Conservation (phyloP, 2,888 invertebrate species). For the Notodonta ziczac region DNA sequence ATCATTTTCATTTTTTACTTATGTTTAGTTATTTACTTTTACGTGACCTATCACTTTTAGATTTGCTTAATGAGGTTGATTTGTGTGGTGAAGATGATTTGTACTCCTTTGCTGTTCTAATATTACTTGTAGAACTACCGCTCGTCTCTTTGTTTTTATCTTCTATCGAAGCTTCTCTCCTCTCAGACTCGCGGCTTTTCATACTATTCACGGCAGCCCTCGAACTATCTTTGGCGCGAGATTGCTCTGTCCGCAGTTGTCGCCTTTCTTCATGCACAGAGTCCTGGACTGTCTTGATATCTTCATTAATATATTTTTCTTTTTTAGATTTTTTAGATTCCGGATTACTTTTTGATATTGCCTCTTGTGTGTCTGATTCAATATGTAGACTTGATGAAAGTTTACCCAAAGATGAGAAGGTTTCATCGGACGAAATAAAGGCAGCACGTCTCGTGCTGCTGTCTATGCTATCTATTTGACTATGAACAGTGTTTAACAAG, state of each 20-base stretch:
- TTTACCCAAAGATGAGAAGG: not conserved
- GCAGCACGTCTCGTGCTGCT: not conserved
- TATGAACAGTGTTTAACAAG: constrained; percentile 8
- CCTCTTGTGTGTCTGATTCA: not conserved
- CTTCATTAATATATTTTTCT: not conserved
- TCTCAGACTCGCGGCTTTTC: constrained; percentile 4
- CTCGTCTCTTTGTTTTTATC: not conserved
- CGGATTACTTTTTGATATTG: not conserved
- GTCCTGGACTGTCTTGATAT: not conserved
- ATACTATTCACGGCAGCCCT: constrained; percentile 7
- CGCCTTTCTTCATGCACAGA: not conserved
- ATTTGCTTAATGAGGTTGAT: constrained; percentile 4
- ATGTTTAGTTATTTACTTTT: not conserved
- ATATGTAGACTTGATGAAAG: not conserved
- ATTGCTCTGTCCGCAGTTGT: not conserved
- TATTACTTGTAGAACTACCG: not conserved
- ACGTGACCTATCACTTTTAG: not conserved
- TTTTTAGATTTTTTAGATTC: not conserved
- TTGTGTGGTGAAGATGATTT: constrained; percentile 3
- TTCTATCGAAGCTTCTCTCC: constrained; percentile 1
- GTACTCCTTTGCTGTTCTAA: constrained; percentile 5
- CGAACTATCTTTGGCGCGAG: constrained; percentile 5
- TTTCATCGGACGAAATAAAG: not conserved
- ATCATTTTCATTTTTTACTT: not conserved
- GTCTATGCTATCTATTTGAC: constrained; percentile 3